Evolutionary conservation across 2,888 invertebrate species (phyloP).

Genomic region (Athalia circularis): DNA sequence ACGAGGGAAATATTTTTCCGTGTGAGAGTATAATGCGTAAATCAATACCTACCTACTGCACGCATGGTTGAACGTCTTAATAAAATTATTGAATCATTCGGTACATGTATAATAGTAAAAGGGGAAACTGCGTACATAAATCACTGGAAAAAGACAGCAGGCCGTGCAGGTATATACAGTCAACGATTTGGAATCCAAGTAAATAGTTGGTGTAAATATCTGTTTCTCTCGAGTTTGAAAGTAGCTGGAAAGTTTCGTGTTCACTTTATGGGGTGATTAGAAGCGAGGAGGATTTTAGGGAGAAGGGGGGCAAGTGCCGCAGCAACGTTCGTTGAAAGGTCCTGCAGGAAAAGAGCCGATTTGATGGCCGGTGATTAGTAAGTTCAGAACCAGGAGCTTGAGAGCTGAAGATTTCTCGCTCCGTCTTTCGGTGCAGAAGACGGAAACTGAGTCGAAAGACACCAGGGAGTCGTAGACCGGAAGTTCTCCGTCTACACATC

Average conservation of each 20-base stretch:
- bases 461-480: slow-evolving; percentile 69
- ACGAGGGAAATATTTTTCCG: too few relatives aligned
- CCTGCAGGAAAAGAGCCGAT: slow-evolving; percentile 60
- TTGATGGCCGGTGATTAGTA: slow-evolving; percentile 72
- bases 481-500: slow-evolving; percentile 59
- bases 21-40: too few relatives aligned
- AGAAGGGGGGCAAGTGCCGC: neutral
- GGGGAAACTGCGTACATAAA: neutral
- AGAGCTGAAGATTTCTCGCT: neutral
- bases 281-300: slow-evolving; percentile 18
- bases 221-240: slow-evolving; percentile 12
- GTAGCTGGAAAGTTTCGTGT: slow-evolving; percentile 26
- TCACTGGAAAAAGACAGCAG: slow-evolving; percentile 14
- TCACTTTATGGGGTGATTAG: slow-evolving; percentile 34
- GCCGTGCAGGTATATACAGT: slow-evolving; percentile 8
- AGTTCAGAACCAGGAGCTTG: neutral
- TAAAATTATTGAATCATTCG: slow-evolving; percentile 21
- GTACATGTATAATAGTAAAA: neutral
- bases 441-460: slow-evolving; percentile 60
- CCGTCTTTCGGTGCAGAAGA: neutral
- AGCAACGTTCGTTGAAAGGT: slow-evolving; percentile 11
- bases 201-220: neutral
- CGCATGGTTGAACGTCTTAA: slow-evolving; percentile 18
- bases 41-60: neutral
- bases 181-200: slow-evolving; percentile 17